Conservation (phyloP, 2,797 vertebrate species). For the Characodon lateralis region DNA sequence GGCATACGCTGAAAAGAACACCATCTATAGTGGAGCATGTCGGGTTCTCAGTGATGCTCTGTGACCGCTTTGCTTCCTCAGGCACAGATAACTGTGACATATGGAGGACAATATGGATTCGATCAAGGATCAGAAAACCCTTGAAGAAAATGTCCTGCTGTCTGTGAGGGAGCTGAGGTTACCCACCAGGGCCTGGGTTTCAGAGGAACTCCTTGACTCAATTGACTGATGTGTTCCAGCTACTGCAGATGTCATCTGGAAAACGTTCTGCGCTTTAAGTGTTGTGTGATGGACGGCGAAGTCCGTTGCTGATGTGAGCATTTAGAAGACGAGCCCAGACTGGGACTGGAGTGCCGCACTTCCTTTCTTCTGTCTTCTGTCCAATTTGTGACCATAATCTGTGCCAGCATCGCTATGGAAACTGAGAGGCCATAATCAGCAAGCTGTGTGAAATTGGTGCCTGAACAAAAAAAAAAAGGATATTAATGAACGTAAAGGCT, state of each 20-base stretch:
- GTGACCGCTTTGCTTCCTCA: not conserved
- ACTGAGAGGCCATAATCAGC: slow-evolving; percentile 68
- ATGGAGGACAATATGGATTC: not conserved
- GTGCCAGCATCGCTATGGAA: slow-evolving; percentile 69
- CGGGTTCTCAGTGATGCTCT: not conserved
- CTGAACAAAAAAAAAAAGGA: slow-evolving; percentile 64
- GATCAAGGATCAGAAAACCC: not conserved
- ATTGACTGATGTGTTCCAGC: slow-evolving; percentile 1
- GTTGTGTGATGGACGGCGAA: slow-evolving; percentile 5
- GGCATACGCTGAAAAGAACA: too few relatives aligned
- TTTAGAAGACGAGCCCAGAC: slow-evolving; percentile 44
- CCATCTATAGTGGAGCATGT: too few relatives aligned
- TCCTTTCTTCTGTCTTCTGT: slow-evolving; percentile 45
- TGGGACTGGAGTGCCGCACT: slow-evolving; percentile 24
- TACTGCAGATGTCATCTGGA: slow-evolving; percentile 1
- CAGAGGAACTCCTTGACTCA: not conserved
- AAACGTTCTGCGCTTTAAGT: slow-evolving; percentile 22
- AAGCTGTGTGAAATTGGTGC: slow-evolving; percentile 44
- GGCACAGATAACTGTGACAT: not conserved
- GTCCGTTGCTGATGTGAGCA: slow-evolving; percentile 35
- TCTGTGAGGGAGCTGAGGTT: not conserved
- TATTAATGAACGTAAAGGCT: slow-evolving; percentile 54
- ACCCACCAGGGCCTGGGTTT: not conserved
- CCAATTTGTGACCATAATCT: slow-evolving; percentile 58
- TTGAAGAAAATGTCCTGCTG: not conserved